Conservation (phyloP, 2,888 invertebrate genomes). For the Choristoneura rosaceana region DNA sequence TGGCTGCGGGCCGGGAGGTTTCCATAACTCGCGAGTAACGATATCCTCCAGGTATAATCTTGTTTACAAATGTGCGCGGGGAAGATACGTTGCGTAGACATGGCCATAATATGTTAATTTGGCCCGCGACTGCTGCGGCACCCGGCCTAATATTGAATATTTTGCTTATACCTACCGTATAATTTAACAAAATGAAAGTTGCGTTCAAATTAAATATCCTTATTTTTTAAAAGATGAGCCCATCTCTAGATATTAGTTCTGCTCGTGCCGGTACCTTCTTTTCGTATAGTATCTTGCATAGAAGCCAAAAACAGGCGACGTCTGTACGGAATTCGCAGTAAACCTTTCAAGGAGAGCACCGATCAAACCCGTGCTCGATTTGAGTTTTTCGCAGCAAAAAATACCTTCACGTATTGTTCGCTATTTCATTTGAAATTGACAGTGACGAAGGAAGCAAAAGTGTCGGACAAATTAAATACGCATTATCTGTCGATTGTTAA, state of each 20-base stretch:
- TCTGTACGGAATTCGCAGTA: background rate
- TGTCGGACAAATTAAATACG: slow-evolving; percentile 9
- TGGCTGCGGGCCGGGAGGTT: slow-evolving; percentile 44
- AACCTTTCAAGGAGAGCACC: background rate
- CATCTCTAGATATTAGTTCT: slow-evolving; percentile 5
- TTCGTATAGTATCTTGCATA: background rate
- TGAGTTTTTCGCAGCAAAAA: slow-evolving; percentile 2
- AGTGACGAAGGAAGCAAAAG: slow-evolving; percentile 11
- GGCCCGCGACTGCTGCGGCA: slow-evolving; percentile 59
- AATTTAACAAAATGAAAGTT: slow-evolving; percentile 66
- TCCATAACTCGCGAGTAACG: slow-evolving; percentile 57
- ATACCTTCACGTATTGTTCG: slow-evolving; percentile 4
- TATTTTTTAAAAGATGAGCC: slow-evolving; percentile 7
- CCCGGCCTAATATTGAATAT: slow-evolving; percentile 70
- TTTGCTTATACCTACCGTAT: slow-evolving; percentile 65
- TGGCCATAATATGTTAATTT: slow-evolving; percentile 72
- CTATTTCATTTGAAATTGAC: slow-evolving; percentile 5
- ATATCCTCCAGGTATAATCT: slow-evolving; percentile 61
- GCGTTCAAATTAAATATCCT: slow-evolving; percentile 43
- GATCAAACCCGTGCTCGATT: slow-evolving; percentile 1
- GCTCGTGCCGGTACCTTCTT: background rate
- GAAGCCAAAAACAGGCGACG: background rate
- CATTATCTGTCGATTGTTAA: background rate
- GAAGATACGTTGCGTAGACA: slow-evolving; percentile 58
- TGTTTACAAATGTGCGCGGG: slow-evolving; percentile 61